Conservation (phyloP, 2,113 vertebrate species). For the Dicrurus megarhynchus region DNA sequence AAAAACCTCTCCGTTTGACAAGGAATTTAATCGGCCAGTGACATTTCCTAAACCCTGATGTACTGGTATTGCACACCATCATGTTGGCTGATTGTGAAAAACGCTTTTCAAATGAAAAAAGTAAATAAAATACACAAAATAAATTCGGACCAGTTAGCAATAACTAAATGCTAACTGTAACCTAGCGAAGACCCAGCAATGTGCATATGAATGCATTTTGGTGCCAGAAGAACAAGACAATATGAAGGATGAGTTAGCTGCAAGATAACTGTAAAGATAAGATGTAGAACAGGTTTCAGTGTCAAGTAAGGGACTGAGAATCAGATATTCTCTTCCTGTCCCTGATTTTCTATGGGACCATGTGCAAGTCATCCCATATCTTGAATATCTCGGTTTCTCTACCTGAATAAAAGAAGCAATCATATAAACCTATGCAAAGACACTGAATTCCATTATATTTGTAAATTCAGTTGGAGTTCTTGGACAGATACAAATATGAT, state of each 20-base stretch:
- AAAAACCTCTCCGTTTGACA: background rate
- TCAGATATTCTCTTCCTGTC: background rate
- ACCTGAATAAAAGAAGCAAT: background rate
- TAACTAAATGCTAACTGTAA: background rate
- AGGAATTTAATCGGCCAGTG: background rate
- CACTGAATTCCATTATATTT: background rate
- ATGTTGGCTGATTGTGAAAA: background rate
- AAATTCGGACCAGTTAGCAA: background rate
- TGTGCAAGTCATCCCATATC: rapidly evolving
- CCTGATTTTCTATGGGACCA: background rate
- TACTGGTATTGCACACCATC: background rate
- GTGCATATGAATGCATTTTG: background rate
- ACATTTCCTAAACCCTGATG: background rate
- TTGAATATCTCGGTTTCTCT: background rate
- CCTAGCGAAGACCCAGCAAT: background rate
- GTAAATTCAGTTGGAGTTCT: background rate
- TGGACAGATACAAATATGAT: background rate
- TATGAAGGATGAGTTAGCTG: background rate
- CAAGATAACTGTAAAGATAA: background rate
- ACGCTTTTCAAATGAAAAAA: background rate
- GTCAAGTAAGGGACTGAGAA: background rate
- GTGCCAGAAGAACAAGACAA: background rate
- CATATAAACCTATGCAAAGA: background rate
- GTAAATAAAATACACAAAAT: background rate
- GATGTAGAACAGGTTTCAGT: background rate